Evolutionary conservation across 2,888 invertebrate species (phyloP), one percentile per base, ranked within the genome.

Genomic region (Eilema depressum): DNA sequence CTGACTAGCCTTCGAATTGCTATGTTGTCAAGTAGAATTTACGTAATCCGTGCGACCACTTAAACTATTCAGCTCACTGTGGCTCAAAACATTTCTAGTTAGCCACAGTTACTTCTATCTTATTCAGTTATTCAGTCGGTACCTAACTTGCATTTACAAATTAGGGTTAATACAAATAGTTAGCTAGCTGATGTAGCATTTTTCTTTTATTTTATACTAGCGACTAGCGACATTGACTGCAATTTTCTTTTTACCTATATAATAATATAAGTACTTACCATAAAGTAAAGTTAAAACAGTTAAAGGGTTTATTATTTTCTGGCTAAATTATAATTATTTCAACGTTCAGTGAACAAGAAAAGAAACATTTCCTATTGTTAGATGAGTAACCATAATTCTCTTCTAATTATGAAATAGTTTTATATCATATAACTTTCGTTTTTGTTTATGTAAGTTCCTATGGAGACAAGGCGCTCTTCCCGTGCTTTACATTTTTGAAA

Each of bases 1-100:
- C 63, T 63, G 37, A 41, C 25, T 37, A 41, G 17, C 64, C 47
- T 64, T 64, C 47, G 41, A 28, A 28, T 28, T n/a, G 64, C 64
- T 47, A 47, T 26, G 26, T n/a, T 28, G 47, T 28, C 28, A 37
- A 63, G 62, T 33, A 33, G 62, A 23, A 23, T 33, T 63, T 63
- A 25, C 37, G 63, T 63, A 37, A 63, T 37, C 17, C 17, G 10
- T 37, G 30, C 33, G 23, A 25, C 33, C 1, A 7, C 23, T 14
- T 37, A 11, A 23, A 28, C 23, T 37, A 62, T 62, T 14, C 8
- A 25, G 17, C 14, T 17, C 25, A 63, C 41, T 37, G 37, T 63
- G 8, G 37, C 12, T 17, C 25, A 37, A 17, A 63, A 3, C 17
- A 41, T 41, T 23, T 37, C 23, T 62, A 3, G 8, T 37, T 14